Evolutionary conservation across 2,113 vertebrate genomes (phyloP), one percentile per base, ranked within the genome.

Genomic region (Nycticryphes semicollaris): DNA sequence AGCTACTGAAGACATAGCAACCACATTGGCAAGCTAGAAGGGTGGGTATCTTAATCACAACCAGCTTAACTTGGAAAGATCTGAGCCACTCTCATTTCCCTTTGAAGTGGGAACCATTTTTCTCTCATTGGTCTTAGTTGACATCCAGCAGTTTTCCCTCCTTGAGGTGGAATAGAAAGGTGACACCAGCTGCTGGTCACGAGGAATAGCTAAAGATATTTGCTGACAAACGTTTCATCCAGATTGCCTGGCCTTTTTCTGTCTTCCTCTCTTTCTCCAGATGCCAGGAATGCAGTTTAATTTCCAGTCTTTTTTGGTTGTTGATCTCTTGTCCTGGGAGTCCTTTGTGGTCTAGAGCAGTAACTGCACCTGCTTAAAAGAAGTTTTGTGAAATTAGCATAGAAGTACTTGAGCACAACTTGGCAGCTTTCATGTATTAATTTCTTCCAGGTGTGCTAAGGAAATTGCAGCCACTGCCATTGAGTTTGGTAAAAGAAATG

Each of bases 91-190:
- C 37, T 21, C 2, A 0, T 17, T 31, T 35, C 21, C 50, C 47
- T 39, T 33, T 15, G 15, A 45, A 54, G 22, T 10, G 7, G 21
- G 24, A 72, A 20, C 30, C 0, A 1, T 53, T 63, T 31, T 73
- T 21, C 39, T 51, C 0, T 25, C 4, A 0, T 14, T n/a, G 51
- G 2, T 56, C 18, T 70, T n/a, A 14, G 43, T 4, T 76, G 67
- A 7, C 33, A 41, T 3, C 12, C 31, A 54, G 24, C 41, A 64
- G 60, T 43, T 82, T 43, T 48, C 45, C 67, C 62, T 39, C 75
- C 37, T 5, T 28, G 82, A 23, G 22, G 35, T 10, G n/a, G 19
- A 67, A 30, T 30, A 72, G 56, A 60, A 72, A 51, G 60, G 39
- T 4, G 6, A 39, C 33, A 31, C 2, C 20, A 27, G 70, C 2